phyloP scores from a whole-genome alignment of 2,888 invertebrate genomes.

The Iselma pallidipennis region DNA sequence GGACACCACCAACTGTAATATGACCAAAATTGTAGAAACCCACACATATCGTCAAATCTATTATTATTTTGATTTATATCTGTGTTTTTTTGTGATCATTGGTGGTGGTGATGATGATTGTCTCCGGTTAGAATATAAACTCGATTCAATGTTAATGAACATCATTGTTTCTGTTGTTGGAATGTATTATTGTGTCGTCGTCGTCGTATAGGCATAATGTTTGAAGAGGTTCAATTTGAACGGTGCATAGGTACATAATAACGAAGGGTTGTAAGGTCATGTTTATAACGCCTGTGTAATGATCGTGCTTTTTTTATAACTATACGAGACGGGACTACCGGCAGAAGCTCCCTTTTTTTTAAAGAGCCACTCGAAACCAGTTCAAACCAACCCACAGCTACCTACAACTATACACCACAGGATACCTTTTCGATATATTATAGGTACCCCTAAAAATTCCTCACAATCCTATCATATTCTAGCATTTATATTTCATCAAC shows the following conservation, averaged over 20 bases:
- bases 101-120: not conserved
- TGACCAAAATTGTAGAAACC: not conserved
- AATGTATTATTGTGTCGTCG: not conserved
- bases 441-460: not conserved
- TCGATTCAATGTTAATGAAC: conserved; percentile 23
- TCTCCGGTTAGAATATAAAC: conserved; percentile 3
- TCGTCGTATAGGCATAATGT: no score
- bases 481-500: no score
- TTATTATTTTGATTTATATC: no score
- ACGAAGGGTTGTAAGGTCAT: conserved; percentile 19
- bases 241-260: not conserved
- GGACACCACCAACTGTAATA: conserved; percentile 34
- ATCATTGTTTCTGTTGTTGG: conserved; percentile 6
- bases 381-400: no score
- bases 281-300: conserved; percentile 22
- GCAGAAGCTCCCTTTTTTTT: conserved; percentile 2
- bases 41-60: no score
- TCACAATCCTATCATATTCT: no score
- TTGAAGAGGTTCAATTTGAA: conserved; percentile 8
- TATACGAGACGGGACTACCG: conserved; percentile 6
- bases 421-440: no score
- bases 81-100: no score
- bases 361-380: not conserved
- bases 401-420: no score
- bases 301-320: conserved; percentile 17